Evolutionary conservation across 2,888 invertebrate genomes (phyloP), one percentile per base, ranked within the genome.

Genomic region (Standfussiana lucernea): DNA sequence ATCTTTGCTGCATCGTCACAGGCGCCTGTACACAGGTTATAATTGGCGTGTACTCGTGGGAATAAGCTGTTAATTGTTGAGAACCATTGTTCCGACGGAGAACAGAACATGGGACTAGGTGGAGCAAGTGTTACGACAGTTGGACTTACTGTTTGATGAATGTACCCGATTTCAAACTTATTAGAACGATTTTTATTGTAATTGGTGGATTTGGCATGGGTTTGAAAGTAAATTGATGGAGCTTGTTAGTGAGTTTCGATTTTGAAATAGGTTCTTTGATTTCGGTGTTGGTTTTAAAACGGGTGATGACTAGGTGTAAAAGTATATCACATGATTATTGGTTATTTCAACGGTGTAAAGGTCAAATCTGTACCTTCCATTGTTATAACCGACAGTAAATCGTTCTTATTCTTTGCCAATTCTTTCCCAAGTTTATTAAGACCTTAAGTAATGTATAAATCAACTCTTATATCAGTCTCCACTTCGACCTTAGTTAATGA

Each of bases 11-110:
- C 71, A 81, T 72, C 68, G 78, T 82, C 70, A 72, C 59, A 45
- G 76, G 72, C 73, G 67, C 62, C 61, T 81, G 68, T 84, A 89
- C 83, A 80, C 75, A 87, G 71, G 83, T 85, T 89, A 87, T 89
- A 89, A 88, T 88, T 86, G 81, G 81, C 65, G 50, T 65, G 82
- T 79, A 74, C 70, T 68, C 88, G 89, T 89, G 89, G 80, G 89
- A 89, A 89, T 61, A 62, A 75, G 74, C 28, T 11, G 42, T 85
- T 91, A 89, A 90, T 90, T 89, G 88, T 84, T 88, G 91, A 70
- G 89, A 91, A 88, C 82, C 72, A 88, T 89, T 86, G 89, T 87
- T 82, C 81, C 66, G 69, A 79, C 80, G 83, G 82, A 83, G 90
- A 90, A 90, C 77, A 80, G 79, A 84, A 85, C 84, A 79, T 83